Conservation (phyloP, 2,888 invertebrate genomes). For the Heliconius sara region DNA sequence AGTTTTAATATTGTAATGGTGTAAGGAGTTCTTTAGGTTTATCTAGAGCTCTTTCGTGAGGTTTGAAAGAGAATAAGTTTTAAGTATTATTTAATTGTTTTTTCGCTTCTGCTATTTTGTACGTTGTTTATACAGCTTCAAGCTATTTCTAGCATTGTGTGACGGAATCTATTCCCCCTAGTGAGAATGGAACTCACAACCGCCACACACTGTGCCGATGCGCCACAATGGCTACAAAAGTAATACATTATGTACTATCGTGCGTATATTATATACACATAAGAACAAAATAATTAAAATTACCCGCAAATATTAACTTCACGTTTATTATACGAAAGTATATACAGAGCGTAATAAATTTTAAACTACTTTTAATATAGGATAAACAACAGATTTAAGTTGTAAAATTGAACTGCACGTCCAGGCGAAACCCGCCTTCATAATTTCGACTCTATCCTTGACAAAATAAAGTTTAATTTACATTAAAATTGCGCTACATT, state of each 20-base stretch:
- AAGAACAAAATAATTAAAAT: slow-evolving; percentile 14
- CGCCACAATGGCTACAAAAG: neutral
- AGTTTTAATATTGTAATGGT: neutral
- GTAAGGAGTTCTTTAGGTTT: neutral
- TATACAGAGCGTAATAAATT: slow-evolving; percentile 41
- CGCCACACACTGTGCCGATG: neutral
- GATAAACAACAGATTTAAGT: slow-evolving; percentile 48
- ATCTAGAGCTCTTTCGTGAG: neutral
- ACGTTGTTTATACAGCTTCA: too few relatives aligned
- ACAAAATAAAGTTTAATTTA: slow-evolving; percentile 7
- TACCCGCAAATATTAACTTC: slow-evolving; percentile 16
- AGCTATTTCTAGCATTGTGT: too few relatives aligned
- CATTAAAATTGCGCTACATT: slow-evolving; percentile 28
- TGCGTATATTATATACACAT: slow-evolving; percentile 4
- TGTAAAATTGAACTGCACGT: slow-evolving; percentile 38
- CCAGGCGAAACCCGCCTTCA: neutral
- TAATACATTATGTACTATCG: neutral
- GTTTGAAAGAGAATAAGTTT: too few relatives aligned
- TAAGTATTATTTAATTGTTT: too few relatives aligned
- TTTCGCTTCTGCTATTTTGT: too few relatives aligned
- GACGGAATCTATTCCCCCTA: too few relatives aligned
- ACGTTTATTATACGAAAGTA: slow-evolving; percentile 40
- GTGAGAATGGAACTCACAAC: too few relatives aligned
- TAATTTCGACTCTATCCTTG: neutral
- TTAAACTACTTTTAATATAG: slow-evolving; percentile 47